Evolutionary conservation across 2,888 invertebrate genomes (phyloP).

Genomic region (Hybos culiciformis): DNA sequence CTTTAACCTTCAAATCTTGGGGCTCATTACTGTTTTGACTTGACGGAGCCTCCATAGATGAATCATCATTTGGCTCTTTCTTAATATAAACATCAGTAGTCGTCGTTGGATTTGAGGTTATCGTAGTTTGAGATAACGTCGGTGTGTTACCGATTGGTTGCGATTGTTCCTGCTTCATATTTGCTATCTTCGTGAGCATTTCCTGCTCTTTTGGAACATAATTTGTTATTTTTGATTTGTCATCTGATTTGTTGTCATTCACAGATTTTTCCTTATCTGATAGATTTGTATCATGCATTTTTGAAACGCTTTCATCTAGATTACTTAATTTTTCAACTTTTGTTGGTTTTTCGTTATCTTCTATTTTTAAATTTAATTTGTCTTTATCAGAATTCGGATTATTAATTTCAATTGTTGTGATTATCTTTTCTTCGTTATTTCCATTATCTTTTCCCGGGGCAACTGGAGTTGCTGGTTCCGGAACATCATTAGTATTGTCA

Average conservation of each 20-base stretch:
- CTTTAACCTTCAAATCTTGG: conserved; percentile 59
- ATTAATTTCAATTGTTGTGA: conserved; percentile 26
- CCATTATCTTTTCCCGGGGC: background rate
- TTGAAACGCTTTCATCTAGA: background rate
- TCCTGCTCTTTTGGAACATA: conserved; percentile 29
- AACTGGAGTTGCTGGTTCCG: conserved; percentile 30
- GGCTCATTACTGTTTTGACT: conserved; percentile 44
- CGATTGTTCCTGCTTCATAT: conserved; percentile 33
- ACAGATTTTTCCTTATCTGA: conserved; percentile 22
- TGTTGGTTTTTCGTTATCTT: conserved; percentile 5
- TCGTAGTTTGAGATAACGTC: conserved; percentile 11
- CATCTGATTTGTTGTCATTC: background rate
- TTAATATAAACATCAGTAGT: conserved; percentile 41
- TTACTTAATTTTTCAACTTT: conserved; percentile 2
- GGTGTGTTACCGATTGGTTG: conserved; percentile 13
- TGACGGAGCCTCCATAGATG: conserved; percentile 33
- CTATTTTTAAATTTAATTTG: conserved; percentile 13
- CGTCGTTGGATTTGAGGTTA: conserved; percentile 27
- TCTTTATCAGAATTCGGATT: conserved; percentile 32
- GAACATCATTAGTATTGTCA: conserved; percentile 36
- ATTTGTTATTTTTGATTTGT: background rate
- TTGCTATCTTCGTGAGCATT: conserved; percentile 33
- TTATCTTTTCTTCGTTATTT: conserved; percentile 16
- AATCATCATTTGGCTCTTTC: conserved; percentile 36
- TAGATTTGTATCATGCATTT: background rate